A percentile compares a stretch with the other conserved stretches of the same genome.
Evolutionary conservation across 2,113 vertebrate species (phyloP).

Genomic region (Pyrgilauda ruficollis): DNA sequence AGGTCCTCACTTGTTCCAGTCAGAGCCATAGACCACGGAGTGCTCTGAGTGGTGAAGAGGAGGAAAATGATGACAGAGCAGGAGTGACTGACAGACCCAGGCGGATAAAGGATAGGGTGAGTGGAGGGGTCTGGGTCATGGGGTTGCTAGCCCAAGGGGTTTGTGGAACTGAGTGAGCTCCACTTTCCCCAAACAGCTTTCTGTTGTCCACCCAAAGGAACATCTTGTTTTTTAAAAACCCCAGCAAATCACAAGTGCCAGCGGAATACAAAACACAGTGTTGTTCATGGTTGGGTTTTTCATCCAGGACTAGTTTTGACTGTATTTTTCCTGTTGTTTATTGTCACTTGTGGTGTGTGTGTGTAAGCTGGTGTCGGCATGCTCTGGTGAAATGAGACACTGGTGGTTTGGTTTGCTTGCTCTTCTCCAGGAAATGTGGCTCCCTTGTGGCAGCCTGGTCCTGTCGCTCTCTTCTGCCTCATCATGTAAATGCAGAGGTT

Average conservation of each 20-base stretch:
- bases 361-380: not conserved
- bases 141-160: accelerated
- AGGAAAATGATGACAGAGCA: not conserved
- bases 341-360: not conserved
- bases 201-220: not conserved
- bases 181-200: not conserved
- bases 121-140: not conserved
- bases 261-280: not conserved
- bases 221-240: not conserved
- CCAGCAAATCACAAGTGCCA: not conserved
- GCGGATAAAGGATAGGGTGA: accelerated
- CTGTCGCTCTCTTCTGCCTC: not conserved
- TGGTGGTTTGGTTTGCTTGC: conserved; percentile 15
- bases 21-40: not conserved
- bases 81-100: not conserved
- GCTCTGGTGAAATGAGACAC: not conserved
- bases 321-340: conserved; percentile 15
- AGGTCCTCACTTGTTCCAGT: conserved; percentile 61
- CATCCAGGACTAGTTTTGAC: not conserved
- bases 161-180: not conserved
- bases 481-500: not conserved
- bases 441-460: not conserved
- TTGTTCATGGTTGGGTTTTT: not conserved
- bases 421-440: conserved; percentile 11
- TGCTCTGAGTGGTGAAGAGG: not conserved